Base-by-base conservation (phyloP, 2,888 invertebrate genomes). In the Coelopa pilipes region DNA sequence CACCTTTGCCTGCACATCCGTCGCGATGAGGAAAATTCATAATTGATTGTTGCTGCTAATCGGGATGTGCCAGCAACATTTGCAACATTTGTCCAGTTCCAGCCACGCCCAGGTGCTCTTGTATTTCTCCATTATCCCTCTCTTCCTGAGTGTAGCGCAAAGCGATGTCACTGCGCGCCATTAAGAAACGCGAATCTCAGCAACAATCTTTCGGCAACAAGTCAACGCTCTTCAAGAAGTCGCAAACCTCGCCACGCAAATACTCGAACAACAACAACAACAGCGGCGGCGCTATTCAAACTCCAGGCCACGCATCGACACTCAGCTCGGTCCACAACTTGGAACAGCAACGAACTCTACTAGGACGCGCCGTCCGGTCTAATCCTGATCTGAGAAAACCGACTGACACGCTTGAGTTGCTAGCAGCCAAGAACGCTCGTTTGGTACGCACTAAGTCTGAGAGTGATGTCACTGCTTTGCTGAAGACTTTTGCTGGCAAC, bases 81-180 rank as follows among this genome's bases (percentile, higher is more conserved):
- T 34, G 19, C 9, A 45, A 15, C 13, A 21, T 7, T 19, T 60
- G 24, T 53, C 49, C 21, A 63, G 15, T 11, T 34, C 7, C 19
- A 65, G 13, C 49, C 65, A 71, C 70, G 17, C 62, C 70, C 53
- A 50, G 62, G 50, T 70, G 17, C 24, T 49, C 45, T 12, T 45
- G 24, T 13, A 13, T 1, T 47, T 15, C 19, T 50, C 17, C 45
- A 57, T 21, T 21, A 1, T 24, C 21, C 46, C 13, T 19, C 53
- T 53, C 46, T 66, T n/a, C 66, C 15, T 49, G 11, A 19, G 47
- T 9, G 1, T 10, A 50, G 21, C 49, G n/a, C n/a, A n/a, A 49
- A 63, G 84, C 83, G 81, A 87, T 87, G 87, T 87, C 87, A 81
- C 80, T 87, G 74, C 86, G 88, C 69, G 88, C 88, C 76, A 83